Evolutionary conservation across 2,113 vertebrate genomes (phyloP), one percentile per base, ranked within the genome.

Genomic region (Serinus canaria): DNA sequence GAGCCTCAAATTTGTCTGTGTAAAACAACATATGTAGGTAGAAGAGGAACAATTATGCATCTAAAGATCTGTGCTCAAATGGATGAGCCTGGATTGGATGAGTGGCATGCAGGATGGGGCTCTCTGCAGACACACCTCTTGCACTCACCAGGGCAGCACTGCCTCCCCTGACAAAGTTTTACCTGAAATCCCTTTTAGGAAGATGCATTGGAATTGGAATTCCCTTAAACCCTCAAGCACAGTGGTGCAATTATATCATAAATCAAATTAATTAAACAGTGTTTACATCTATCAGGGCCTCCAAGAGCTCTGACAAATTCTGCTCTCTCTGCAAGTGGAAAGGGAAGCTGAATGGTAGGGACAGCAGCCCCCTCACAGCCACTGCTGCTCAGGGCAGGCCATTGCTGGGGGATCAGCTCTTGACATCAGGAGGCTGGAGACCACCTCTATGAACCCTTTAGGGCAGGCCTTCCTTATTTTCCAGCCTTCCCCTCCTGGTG

Each of bases 201-300:
- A 75, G 75, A 90, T 83, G 69, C 18, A 19, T 9, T 78, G 53
- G 46, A 84, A 92, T 73, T 73, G 37, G 41, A 84, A 93, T 75
- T 88, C 80, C 68, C 66, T 92, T 92, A 78, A 87, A 89, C 49
- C 66, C 69, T 93, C 69, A 83, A 93, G 90, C 66, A 56, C 56
- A 47, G 82, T 59, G 60, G 75, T 91, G 60, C 68, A 94, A 94
- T 95, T 96, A 75, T 72, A 88, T 35, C 39, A 64, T 94, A 95
- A 93, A 95, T 95, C 83, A 86, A 91, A 95, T 95, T 93, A 94
- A 94, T 93, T 93, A 90, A 94, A 81, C 7, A 60, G 68, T 68
- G 76, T 82, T 95, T 94, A 75, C 64, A 62, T 79, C 73, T 92
- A 81, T 70, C 73, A 69, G 73, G 73, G 69, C 25, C 46, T 92